Conservation (phyloP, 1,140 invertebrate species). For the Cydia fagiglandana region DNA sequence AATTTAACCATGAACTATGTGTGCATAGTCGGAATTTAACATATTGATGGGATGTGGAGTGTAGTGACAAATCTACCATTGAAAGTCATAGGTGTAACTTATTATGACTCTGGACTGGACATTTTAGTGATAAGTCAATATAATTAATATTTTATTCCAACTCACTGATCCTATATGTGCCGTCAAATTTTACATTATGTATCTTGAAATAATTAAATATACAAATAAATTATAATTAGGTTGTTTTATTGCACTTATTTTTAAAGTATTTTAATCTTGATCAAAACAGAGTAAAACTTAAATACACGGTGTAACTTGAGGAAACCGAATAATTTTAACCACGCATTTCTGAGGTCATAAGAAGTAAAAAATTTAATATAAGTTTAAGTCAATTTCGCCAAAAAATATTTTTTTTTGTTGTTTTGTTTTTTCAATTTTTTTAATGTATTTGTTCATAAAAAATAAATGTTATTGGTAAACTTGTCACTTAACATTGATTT, state of each 20-base stretch:
- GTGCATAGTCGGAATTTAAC: not conserved
- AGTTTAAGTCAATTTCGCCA: too few relatives aligned
- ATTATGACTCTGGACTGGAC: not conserved
- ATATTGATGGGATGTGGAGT: not conserved
- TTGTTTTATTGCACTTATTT: not conserved
- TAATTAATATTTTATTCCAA: not conserved
- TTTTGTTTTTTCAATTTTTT: too few relatives aligned
- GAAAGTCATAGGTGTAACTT: not conserved
- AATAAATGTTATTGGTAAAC: too few relatives aligned
- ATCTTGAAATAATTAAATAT: not conserved
- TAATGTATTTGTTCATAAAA: too few relatives aligned
- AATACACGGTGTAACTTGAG: too few relatives aligned
- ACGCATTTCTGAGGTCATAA: too few relatives aligned
- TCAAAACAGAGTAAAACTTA: not conserved
- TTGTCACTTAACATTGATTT: too few relatives aligned
- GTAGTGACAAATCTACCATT: not conserved
- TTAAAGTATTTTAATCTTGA: not conserved
- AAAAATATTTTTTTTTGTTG: too few relatives aligned
- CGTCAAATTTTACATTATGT: constrained; percentile 1
- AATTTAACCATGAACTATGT: constrained; percentile 11
- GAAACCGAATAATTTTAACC: too few relatives aligned
- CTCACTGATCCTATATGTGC: not conserved
- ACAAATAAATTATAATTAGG: not conserved
- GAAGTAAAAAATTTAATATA: too few relatives aligned
- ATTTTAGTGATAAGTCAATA: not conserved